Percentiles rank a stretch among this genome's conserved stretches.
Conservation (phyloP, 2,113 vertebrate species). For the Artemisiospiza belli region DNA sequence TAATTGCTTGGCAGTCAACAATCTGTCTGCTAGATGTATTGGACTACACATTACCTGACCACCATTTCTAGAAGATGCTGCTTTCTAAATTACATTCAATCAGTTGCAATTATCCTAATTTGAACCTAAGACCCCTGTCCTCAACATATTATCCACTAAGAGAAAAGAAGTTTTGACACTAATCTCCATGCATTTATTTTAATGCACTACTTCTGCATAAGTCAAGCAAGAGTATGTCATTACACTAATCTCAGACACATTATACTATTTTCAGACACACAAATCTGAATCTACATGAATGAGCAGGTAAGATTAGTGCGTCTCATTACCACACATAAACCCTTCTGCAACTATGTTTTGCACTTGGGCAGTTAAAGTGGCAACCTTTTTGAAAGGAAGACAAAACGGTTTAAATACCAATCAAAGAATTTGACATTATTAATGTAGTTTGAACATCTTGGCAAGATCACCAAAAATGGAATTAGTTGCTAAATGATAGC, state of each 20-base stretch:
- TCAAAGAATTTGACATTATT: conserved; percentile 40
- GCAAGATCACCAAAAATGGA: conserved; percentile 48
- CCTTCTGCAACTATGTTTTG: neutral
- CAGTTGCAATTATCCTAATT: conserved; percentile 53
- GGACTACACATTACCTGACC: neutral
- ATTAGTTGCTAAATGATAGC: conserved; percentile 33
- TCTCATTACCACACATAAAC: neutral
- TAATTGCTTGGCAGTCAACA: conserved; percentile 5
- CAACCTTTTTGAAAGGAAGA: conserved; percentile 12
- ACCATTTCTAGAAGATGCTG: neutral
- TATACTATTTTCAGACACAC: conserved; percentile 4
- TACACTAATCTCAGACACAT: conserved; percentile 4
- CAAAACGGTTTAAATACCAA: conserved; percentile 30
- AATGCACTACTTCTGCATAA: neutral
- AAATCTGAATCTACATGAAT: conserved; percentile 43
- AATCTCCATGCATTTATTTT: neutral
- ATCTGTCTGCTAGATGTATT: neutral
- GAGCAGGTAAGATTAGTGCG: neutral
- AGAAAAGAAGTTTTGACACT: conserved; percentile 38
- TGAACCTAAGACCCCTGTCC: neutral
- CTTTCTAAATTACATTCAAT: conserved; percentile 44
- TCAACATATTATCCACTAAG: conserved; percentile 23
- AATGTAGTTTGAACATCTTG: conserved; percentile 5
- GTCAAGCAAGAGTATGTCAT: conserved; percentile 16
- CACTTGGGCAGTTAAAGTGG: neutral